Base-by-base conservation (phyloP, 2,113 vertebrate species). In the Brachypteracias leptosomus region DNA sequence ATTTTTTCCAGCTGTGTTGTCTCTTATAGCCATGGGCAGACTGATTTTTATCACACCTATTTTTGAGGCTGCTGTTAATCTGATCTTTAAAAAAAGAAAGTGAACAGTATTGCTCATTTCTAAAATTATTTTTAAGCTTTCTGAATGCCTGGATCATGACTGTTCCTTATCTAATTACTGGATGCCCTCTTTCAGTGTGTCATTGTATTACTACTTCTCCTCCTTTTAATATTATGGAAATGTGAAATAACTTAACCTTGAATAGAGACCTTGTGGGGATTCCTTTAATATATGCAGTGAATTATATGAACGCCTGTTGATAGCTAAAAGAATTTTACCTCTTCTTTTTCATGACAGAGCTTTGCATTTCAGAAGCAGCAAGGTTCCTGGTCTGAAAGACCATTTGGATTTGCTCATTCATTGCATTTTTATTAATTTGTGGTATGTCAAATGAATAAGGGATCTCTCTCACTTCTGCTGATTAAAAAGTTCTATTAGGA, bases 341-440 rank as follows among this genome's bases (percentile, higher is more conserved):
- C 67, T 67, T 91, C 58, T 47, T 6, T 94, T 86, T 93, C 35
- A 19, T 79, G 81, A 58, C 55, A 79, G 82, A 88, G 47, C 33
- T 84, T 80, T 96, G 36, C 70, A 57, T 42, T 93, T 73, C 49
- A 94, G 93, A 92, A 89, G 75, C 44, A 76, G 26, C 7, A 16
- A 90, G 46, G 51, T 49, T 94, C n/a, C 93, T 93, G 90, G 18
- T 87, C 73, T 93, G 87, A 95, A 82, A 42, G 40, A 88, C 52
- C 19, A 65, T 90, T 96, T 88, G 40, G 74, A 42, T 85, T 54
- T 92, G 80, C 74, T 70, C 63, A 57, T 82, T 65, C 58, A 81
- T n/a, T 90, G 47, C 66, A 44, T 38, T 94, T 74, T 93, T 96
- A 95, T 95, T 96, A 96, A 97, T 88, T 77, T 74, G 83, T 91